Percentiles rank a stretch among this genome's conserved stretches.
phyloP scores from a whole-genome alignment of 1,140 invertebrate species.

The Saccostrea cuccullata region DNA sequence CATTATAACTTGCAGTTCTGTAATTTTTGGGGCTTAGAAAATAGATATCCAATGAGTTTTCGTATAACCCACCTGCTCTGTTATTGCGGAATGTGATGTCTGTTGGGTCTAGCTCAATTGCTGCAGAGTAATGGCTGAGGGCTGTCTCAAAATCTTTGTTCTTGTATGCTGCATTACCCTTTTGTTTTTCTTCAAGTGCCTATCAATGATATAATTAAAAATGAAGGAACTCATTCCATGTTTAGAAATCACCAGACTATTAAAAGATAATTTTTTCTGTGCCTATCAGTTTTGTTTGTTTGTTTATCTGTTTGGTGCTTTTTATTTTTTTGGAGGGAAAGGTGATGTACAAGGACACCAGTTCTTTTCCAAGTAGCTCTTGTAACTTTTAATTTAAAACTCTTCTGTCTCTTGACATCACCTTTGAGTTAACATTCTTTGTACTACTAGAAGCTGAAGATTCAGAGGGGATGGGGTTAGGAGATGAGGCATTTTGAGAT shows the following conservation, averaged over 20 bases:
- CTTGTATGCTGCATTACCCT: constrained; percentile 97
- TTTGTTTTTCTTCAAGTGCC: constrained; percentile 86
- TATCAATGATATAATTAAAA: constrained; percentile 51
- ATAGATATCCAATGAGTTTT: too few relatives aligned
- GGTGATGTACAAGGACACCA: constrained; percentile 9
- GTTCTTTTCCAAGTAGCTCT: not conserved
- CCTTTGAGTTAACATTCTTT: constrained; percentile 10
- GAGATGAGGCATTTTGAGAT: constrained; percentile 41
- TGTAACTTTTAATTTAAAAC: not conserved
- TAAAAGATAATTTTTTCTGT: not conserved
- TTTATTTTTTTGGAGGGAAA: not conserved
- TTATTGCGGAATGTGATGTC: constrained; percentile 97
- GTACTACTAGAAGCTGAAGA: not conserved
- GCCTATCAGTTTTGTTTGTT: too few relatives aligned
- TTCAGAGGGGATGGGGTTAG: constrained; percentile 14
- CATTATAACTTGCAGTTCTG: too few relatives aligned
- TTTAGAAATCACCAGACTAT: not conserved
- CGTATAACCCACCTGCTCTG: constrained; percentile 86
- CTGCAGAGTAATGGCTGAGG: constrained; percentile 92
- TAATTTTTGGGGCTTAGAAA: too few relatives aligned
- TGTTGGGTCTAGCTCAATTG: constrained; percentile 91
- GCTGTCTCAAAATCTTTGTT: constrained; percentile 96
- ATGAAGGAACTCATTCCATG: not conserved
- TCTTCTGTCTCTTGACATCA: not conserved
- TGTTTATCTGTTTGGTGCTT: not conserved